Evolutionary conservation across 2,888 invertebrate genomes (phyloP), one percentile per base, ranked within the genome.

Genomic region (Plebejus anna): DNA sequence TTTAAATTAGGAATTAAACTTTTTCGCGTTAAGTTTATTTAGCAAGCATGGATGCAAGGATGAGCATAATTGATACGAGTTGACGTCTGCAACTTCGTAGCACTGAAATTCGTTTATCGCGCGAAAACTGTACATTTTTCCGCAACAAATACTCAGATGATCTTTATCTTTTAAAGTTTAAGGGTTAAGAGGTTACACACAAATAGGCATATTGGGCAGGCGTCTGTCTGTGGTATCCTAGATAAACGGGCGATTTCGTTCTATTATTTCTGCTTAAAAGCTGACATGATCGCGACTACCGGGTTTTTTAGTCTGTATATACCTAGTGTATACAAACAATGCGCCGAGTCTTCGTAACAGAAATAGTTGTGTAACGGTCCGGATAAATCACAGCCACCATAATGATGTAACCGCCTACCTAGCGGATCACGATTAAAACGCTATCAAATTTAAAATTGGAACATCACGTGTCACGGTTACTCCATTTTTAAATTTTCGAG

Each of bases 321-420:
- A 47, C 47, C 47, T 11, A 47, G 6, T 47, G n/a, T 71, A 42
- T 71, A 22, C 71, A 71, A 42, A 71, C 42, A 42, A 22, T 42
- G 9, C 36, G 16, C 7, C 16, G 32, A 11, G 70, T n/a, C 51
- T 28, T 72, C 28, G 47, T 47, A 28, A 72, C 51, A 9, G 51
- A 72, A 72, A 72, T 72, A 72, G 72, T 72, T 28, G 42, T 22
- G 72, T 16, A 72, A 51, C 51, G 22, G 47, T 22, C 28, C 22
- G 51, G 47, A 72, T 72, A 72, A 72, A 72, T 72, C 72, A 47
- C 2, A 66, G 28, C 61, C n/a, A 22, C 42, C 42, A 42, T 13
- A 47, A 47, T 72, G 72, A 72, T 72, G 72, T 72, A 72, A 72
- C 51, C 72, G 72, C 42, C 66, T 66, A 66, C 66, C 32, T 32